A percentile compares a stretch with the other conserved stretches of the same genome.
These are phyloP conservation scores for Centruroides sculpturatus DNA, from an alignment of 1,140 invertebrate genomes.

Conservation along the genomic window DNA sequence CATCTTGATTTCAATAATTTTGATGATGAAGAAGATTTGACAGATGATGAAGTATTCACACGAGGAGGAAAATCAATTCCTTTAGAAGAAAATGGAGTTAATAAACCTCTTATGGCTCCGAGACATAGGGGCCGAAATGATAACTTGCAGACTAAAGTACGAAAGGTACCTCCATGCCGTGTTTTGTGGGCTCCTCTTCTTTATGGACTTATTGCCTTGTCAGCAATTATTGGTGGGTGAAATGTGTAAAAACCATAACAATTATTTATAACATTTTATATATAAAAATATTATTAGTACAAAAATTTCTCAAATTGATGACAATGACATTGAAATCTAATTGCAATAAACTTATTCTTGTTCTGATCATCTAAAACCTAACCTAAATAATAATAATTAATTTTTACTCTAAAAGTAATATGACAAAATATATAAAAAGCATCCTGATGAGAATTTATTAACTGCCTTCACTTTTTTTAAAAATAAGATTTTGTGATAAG, in stretches of 20 bases:
- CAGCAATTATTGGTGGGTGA: constrained; percentile 34
- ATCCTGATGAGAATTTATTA: no score
- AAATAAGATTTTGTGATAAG: no score
- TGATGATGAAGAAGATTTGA: constrained; percentile 17
- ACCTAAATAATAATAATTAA: no score
- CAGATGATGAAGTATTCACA: constrained; percentile 53
- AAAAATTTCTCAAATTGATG: no score
- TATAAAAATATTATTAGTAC: not conserved
- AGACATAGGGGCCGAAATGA: constrained; percentile 22
- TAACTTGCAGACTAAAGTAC: constrained; percentile 13
- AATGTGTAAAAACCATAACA: not conserved
- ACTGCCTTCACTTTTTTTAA: no score
- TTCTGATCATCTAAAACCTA: no score
- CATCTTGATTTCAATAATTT: constrained; percentile 12
- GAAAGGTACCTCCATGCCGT: constrained; percentile 32
- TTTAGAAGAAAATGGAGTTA: constrained; percentile 49
- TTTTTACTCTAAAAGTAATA: no score
- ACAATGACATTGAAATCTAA: no score
- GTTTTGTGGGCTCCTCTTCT: constrained; percentile 43
- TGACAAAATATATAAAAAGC: no score
- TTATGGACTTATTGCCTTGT: constrained; percentile 41
- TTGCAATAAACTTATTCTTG: no score
- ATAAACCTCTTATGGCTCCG: constrained; percentile 56
- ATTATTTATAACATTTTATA: not conserved
- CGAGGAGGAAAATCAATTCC: constrained; percentile 47